Percentiles rank a stretch among this genome's conserved stretches.
Conservation (phyloP, 1,140 invertebrate species). For the Drosophila eugracilis region DNA sequence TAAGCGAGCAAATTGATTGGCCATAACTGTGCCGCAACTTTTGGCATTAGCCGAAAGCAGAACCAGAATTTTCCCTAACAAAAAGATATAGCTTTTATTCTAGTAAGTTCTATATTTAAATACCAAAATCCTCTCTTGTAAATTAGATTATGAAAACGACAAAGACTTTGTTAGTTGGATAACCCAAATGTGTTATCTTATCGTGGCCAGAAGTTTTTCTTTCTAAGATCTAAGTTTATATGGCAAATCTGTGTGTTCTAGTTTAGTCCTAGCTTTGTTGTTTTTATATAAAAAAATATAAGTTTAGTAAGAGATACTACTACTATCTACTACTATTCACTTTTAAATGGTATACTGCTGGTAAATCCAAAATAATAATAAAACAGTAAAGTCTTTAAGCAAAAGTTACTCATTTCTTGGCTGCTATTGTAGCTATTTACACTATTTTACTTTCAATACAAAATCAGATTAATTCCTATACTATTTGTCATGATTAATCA, state of each 20-base stretch:
- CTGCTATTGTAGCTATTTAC: no score
- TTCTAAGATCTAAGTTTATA: background rate
- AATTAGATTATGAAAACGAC: background rate
- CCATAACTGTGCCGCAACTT: slow-evolving; percentile 9
- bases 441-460: background rate
- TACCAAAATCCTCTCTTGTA: slow-evolving; percentile 2
- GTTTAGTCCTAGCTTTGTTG: background rate
- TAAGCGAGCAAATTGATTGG: slow-evolving; percentile 39
- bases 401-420: no score
- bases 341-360: no score
- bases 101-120: no score
- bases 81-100: background rate
- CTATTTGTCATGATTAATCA: background rate
- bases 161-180: background rate
- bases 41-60: slow-evolving; percentile 3
- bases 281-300: no score
- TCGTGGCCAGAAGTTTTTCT: background rate
- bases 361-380: no score
- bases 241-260: background rate
- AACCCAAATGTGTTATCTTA: slow-evolving; percentile 11
- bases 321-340: no score
- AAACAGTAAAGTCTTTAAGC: no score
- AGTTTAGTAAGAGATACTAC: no score
- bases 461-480: no score
- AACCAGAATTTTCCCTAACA: background rate